Base-by-base conservation (phyloP, 2,113 vertebrate species). In the Asarcornis scutulata region DNA sequence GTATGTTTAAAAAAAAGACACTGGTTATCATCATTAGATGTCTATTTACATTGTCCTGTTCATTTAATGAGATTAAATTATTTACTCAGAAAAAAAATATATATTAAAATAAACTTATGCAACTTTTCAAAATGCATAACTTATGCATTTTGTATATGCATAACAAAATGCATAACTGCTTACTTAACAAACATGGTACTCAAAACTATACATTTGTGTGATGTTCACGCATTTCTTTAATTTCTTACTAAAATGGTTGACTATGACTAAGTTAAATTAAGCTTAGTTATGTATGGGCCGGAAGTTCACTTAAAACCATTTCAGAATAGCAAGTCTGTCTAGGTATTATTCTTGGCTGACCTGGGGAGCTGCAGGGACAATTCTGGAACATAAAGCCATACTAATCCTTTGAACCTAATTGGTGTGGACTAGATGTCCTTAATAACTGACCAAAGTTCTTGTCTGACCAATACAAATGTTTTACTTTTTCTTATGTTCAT, bases 341-440 rank as follows among this genome's bases (percentile, higher is more conserved):
- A 84, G 62, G 31, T 91, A 69, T 82, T 85, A 36, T 64, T 94
- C 38, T 95, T 91, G 78, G 58, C 55, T 89, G n/a, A 55, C 25
- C 21, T 13, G n/a, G 52, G 5, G 31, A 80, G 36, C 46, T 91
- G 72, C 42, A 88, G 64, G 36, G 72, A 86, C 75, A 91, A 60
- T 81, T 85, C 63, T 87, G 67, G 55, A 91, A 79, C 52, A 59
- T n/a, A 88, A 89, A 93, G 29, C 22, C 31, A 16, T 58, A 80
- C 77, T 86, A 88, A 77, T 88, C 22, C 56, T 95, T 94, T 80
- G n/a, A 88, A 94, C 46, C 68, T 40, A 89, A 82, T 53, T 67
- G 69, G 17, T 63, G 29, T 53, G 83, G 56, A 88, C 77, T 77
- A 81, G 11, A 60, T 17, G 29, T 59, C 68, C 71, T 90, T 88